These are phyloP conservation scores for Rhamnusium bicolor DNA, from an alignment of 2,888 invertebrate species.

Conservation along the genomic window DNA sequence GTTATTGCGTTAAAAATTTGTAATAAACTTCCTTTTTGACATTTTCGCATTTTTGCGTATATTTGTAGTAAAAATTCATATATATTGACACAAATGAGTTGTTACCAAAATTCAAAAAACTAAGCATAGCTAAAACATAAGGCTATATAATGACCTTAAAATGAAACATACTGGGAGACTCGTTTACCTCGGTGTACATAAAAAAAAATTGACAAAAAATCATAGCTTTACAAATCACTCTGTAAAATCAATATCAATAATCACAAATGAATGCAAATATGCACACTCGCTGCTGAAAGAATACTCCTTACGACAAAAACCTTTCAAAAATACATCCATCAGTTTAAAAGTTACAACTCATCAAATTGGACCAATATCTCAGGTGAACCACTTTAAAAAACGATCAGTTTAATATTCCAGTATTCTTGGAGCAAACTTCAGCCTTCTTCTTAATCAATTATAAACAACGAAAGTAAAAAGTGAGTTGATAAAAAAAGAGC, in stretches of 20 bases:
- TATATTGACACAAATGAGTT: not conserved
- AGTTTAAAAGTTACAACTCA: not conserved
- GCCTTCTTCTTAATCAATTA: too few species aligned
- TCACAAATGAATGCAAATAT: constrained; percentile 1
- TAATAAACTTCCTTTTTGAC: not conserved
- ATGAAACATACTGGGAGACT: not conserved
- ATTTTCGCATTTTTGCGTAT: not conserved
- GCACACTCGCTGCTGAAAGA: not conserved
- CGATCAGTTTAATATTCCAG: not conserved
- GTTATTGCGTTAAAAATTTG: not conserved
- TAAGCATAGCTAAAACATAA: not conserved
- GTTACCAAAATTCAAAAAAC: not conserved
- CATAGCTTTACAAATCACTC: not conserved
- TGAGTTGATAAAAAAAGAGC: too few species aligned
- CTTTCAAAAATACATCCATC: not conserved
- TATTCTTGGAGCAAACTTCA: too few species aligned
- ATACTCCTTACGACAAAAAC: not conserved
- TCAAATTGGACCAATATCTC: not conserved
- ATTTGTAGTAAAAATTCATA: not conserved
- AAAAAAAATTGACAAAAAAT: not conserved
- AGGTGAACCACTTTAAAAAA: not conserved
- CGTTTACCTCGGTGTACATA: not conserved
- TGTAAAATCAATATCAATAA: constrained; percentile 5
- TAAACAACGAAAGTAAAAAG: too few species aligned
- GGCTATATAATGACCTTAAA: not conserved